These are phyloP conservation scores for Drosophila emarginata DNA, from an alignment of 2,888 invertebrate genomes.

Conservation along the genomic window DNA sequence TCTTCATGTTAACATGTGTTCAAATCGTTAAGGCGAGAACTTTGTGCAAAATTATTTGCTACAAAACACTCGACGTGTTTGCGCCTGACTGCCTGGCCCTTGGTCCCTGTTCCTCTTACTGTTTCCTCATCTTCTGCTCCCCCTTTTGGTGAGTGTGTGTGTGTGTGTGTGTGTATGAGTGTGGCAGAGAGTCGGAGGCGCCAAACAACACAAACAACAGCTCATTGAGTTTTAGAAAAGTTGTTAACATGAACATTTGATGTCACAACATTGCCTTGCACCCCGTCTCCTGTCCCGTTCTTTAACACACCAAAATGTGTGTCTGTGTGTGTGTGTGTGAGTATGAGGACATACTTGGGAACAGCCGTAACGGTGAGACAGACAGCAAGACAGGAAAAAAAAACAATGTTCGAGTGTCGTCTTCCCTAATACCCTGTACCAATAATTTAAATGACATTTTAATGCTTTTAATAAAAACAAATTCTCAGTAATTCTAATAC, in stretches of 20 bases:
- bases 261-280: conserved; percentile 63
- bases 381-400: background rate
- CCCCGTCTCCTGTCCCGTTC: background rate
- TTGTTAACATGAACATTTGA: conserved; percentile 76
- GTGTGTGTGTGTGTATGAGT: background rate
- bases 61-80: conserved; percentile 78
- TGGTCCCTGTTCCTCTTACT: background rate
- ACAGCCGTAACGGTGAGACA: conserved; percentile 29
- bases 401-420: background rate
- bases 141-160: background rate
- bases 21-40: conserved; percentile 76
- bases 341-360: conserved; percentile 36
- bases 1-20: conserved; percentile 74
- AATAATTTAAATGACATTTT: no score
- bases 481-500: no score
- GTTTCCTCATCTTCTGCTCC: no score
- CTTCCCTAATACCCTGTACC: background rate
- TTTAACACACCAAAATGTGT: background rate
- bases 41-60: conserved; percentile 76
- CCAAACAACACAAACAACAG: conserved; percentile 73
- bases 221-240: conserved; percentile 76
- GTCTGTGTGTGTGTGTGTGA: conserved; percentile 20
- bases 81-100: conserved; percentile 64
- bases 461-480: no score
- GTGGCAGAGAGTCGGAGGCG: conserved; percentile 32